Evolutionary conservation across 92 coral and sea anemone genomes (phyloP), one percentile per base, ranked within the genome.

Genomic region (Bergia sp.): DNA sequence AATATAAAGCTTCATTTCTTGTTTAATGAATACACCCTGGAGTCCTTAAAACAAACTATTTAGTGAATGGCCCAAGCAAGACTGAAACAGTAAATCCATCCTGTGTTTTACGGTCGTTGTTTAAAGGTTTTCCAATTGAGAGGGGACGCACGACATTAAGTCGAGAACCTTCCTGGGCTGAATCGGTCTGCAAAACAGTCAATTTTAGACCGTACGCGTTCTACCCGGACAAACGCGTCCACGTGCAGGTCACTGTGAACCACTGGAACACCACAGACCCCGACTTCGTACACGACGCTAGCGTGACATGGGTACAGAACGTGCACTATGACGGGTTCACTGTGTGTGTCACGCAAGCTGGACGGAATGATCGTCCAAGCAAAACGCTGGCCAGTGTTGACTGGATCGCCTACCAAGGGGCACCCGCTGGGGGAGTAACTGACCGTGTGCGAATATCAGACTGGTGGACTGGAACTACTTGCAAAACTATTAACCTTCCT

Each of bases 391-490:
- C 84, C 21, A 82, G 82, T 44, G 76, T 89, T 76, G 91, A 89
- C 65, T 89, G 91, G 91, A 75, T 89, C 12, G 91, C 88, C 6
- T 89, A 89, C 75, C 91, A 89, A 89, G 91, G 91, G 20, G 86
- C 91, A 1, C 91, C 91, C 61, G 37, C 74, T 47, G 91, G 88
- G 43, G 91, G 83, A 38, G 85, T 89, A 77, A 55, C 87, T 55
- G 91, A 81, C 21, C 73, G 77, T 47, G 82, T 69, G 73, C 58
- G 18, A 38, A 20, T 82, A 23, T 47, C 88, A 39, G 4, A 73
- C 23, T 89, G 91, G 91, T 89, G 91, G 91, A 88, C 91, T 88
- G 91, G 91, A 57, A 80, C 91, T 5, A 88, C 75, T 37, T 88
- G 91, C 76, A 80, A 29, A 47, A 79, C 91, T 6, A 21, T 88